Base-by-base conservation (phyloP, 92 coral and sea anemone genomes). In the Diadumene lineata region DNA sequence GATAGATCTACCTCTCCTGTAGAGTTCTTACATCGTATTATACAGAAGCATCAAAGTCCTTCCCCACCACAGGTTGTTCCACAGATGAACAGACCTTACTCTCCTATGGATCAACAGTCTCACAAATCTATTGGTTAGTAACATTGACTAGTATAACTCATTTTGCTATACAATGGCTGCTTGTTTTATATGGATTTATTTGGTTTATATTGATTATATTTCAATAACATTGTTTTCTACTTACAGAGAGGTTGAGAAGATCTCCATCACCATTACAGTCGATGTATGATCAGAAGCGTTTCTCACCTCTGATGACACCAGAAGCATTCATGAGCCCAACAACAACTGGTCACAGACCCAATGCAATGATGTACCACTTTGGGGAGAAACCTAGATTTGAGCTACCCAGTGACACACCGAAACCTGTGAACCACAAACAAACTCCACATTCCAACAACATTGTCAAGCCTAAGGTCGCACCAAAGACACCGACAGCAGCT, bases 51-150 rank as follows among this genome's bases (percentile, higher is more conserved):
- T 26, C 92, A 83, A 64, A 67, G 89, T 43, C 72, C 87, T 10
- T 89, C 73, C 13, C 86, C 97, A 11, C 97, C 97, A 43, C 97
- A 91, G 72, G 97, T 91, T 11, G 97, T 91, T 46, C 97, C 97
- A 27, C 97, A 91, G 83, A 50, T 91, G 86, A 84, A 88, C 57
- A 71, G 97, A 38, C 29, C 93, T 6, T 74, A 76, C 19, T 91
- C 97, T 19, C 93, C 97, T 1, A 46, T 81, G 51, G 90, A 79
- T 23, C 75, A 80, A 74, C 67, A 50, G 7, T 46, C 87, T 30
- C 89, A 90, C 80, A 90, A 85, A 75, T 57, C 86, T 23, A 56
- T 91, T 57, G 97, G 97, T 91, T 60, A 58, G 85, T 44, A 7
- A 13, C 64, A 53, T n/a, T n/a, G n/a, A n/a, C 60, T 53, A 3